Evolutionary conservation across 2,113 vertebrate genomes (phyloP), one percentile per base, ranked within the genome.

Genomic region (Cyprichromis sp.): DNA sequence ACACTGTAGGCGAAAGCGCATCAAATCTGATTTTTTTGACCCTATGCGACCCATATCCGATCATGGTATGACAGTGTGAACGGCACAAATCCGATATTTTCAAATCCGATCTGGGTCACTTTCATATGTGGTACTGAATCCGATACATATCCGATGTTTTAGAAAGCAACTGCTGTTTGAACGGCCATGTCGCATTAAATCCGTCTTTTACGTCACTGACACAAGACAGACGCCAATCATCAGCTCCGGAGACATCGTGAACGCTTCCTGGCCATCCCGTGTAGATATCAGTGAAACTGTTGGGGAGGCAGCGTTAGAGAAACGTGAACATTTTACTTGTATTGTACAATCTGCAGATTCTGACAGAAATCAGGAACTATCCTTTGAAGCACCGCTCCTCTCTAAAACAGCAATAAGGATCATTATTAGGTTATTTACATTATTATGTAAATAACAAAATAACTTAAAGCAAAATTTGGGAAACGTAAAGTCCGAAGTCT

Each of bases 231-330:
- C 1, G 14, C 4, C 14, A 47, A 17, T 17, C 17, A 47, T 47
- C 1, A 47, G 45, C 14, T 0, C 42, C 1, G 1, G 7, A 17
- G 45, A 17, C 45, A 47, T 47, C 1, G 1, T 0, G 4, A 50
- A 50, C 2, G 4, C 16, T 50, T 50, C 47, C 47, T 8, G 47
- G 2, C 2, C 47, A 50, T 50, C 45, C 47, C 0, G 13, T 0
- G 1, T 47, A 47, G 42, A 47, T 4, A 14, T 47, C 2, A 7
- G 16, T 50, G 4, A 50, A 50, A 50, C 16, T 17, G 16, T 1
- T 50, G 16, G 16, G 0, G 4, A 50, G 47, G 2, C 47, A 50
- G 2, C 8, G 8, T 8, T 50, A 1, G 47, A 50, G 47, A 50
- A 50, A 50, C 17, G 8, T 52, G 4, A 45, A 45, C 13, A 45